Evolutionary conservation across 2,797 vertebrate genomes (phyloP), one percentile per base, ranked within the genome.

Genomic region (Triplophysa bombifrons): DNA sequence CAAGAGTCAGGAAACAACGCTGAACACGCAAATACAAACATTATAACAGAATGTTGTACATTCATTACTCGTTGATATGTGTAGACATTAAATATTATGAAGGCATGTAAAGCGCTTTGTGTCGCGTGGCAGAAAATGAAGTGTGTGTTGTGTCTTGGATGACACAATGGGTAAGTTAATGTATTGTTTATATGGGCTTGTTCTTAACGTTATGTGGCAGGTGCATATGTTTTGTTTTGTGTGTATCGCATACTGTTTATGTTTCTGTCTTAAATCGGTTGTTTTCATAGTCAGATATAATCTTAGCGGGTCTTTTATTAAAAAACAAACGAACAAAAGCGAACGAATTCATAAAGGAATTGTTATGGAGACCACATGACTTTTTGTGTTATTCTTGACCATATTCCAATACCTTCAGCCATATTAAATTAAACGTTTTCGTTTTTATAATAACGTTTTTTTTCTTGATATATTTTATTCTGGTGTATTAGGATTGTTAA

Each of bases 151-250:
- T 20, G 72, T 64, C 58, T 64, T 17, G 72, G 12, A 63, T 51
- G 63, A 22, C 44, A 65, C 73, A 55, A 5, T 65, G 27, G 60
- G 73, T 74, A 41, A 30, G 4, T 30, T 30, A 30, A 16, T 53
- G 73, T 53, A 38, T 38, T 34, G 38, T 41, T 65, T 16, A 13
- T 0, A 46, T 51, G 16, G 0, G 9, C 9, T 3, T 6, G 34
- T 19, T 34, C 14, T 61, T 27, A 2, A 27, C 25, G 25, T 27
- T 3, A 27, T 27, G 25, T 63, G 27, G 9, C 60, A 30, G 25
- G 60, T 9, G 27, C 44, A 11, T 48, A 13, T 46, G 3, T 13
- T 27, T 6, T 25, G 22, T 27, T 12, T 25, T 34, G 27, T 63
- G 34, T 41, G 10, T 10, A 41, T 41, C 41, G 41, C 41, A 41